Conservation (phyloP, 1,140 invertebrate genomes). For the Steinernema feltiae region DNA sequence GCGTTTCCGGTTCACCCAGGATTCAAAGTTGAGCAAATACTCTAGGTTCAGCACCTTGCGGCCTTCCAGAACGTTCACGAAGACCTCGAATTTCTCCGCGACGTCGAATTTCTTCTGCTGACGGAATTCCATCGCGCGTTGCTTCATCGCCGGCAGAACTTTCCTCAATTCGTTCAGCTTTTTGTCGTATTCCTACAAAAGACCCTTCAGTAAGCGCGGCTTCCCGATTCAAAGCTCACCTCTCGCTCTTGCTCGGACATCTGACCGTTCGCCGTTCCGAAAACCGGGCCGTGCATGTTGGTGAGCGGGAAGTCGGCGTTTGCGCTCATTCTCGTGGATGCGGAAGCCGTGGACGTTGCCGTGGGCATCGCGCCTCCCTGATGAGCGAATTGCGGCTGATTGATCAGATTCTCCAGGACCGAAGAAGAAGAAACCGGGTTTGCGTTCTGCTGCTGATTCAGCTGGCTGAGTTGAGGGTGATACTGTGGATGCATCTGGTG, state of each 20-base stretch:
- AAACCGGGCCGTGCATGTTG: constrained; percentile 12
- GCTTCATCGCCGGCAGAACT: constrained; percentile 16
- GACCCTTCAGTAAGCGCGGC: too few relatives aligned
- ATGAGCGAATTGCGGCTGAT: constrained; percentile 27
- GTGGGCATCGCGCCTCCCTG: neutral
- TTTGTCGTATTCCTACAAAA: constrained; percentile 25
- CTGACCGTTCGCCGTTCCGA: neutral
- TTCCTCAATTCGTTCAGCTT: constrained; percentile 4
- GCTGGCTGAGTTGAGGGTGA: neutral
- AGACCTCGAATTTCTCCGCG: constrained; percentile 34
- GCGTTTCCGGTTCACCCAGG: constrained; percentile 30
- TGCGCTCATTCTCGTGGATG: neutral
- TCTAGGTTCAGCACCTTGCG: constrained; percentile 32
- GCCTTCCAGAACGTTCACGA: constrained; percentile 35
- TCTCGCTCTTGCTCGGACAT: constrained; percentile 21
- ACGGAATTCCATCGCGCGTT: constrained; percentile 26
- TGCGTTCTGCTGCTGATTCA: constrained; percentile 6
- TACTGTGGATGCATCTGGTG: constrained; percentile 17
- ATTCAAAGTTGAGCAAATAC: constrained; percentile 33
- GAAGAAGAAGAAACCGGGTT: constrained; percentile 11
- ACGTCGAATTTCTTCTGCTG: constrained; percentile 32
- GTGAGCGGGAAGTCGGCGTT: neutral
- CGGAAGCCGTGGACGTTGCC: neutral
- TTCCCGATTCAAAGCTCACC: too few relatives aligned
- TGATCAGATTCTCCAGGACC: constrained; percentile 32